Base-by-base conservation (phyloP, 37 sponge, comb jelly and placozoan genomes). In the Hormiphora californensis region DNA sequence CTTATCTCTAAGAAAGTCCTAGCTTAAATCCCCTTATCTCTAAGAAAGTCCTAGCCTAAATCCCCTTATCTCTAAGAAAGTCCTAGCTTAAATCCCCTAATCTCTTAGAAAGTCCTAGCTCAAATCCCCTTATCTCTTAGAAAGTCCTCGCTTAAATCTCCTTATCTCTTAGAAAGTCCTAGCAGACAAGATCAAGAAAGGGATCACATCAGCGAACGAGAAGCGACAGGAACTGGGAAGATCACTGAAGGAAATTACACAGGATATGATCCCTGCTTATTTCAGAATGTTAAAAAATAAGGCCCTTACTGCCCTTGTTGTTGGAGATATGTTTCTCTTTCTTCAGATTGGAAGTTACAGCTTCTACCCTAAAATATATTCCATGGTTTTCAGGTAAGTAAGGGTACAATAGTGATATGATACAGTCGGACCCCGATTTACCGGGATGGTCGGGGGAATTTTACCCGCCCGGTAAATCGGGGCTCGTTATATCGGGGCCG, bases 361-460 rank as follows among this genome's bases (percentile, higher is more conserved):
- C 17, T 73, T 33, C 25, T 73, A 73, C 43, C 81, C 81, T 9
- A 73, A 73, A 30, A 39, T 73, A 33, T 73, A 32, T 30, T 33
- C 81, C 21, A 11, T 73, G 44, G 17, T 73, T 21, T 73, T 73
- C 81, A 73, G 81, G 81, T 73, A n/a, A n/a, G n/a, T n/a, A n/a
- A n/a, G n/a, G n/a, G n/a, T n/a, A n/a, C n/a, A n/a, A n/a, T n/a
- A n/a, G n/a, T n/a, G n/a, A n/a, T n/a, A n/a, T n/a, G n/a, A n/a
- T n/a, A n/a, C n/a, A n/a, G n/a, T n/a, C n/a, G n/a, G n/a, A n/a
- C n/a, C n/a, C n/a, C n/a, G n/a, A n/a, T n/a, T n/a, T n/a, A n/a
- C n/a, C n/a, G n/a, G n/a, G n/a, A n/a, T n/a, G n/a, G n/a, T n/a
- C n/a, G n/a, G n/a, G n/a, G n/a, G n/a, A n/a, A n/a, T n/a, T n/a